Evolutionary conservation across 2,888 invertebrate species (phyloP).

Genomic region (Ctena decussata): DNA sequence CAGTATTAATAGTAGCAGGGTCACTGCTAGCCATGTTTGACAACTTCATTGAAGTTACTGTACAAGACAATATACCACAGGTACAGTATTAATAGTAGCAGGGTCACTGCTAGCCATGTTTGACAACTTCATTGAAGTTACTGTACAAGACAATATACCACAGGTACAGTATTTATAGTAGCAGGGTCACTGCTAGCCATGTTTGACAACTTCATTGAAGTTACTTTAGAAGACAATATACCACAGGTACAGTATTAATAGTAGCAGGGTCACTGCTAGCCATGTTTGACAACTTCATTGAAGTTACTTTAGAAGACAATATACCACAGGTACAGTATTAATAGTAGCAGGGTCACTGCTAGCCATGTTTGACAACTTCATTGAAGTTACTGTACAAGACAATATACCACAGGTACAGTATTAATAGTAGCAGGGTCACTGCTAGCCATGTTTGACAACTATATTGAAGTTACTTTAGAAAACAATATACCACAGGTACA

Average conservation of each 20-base stretch:
- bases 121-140: constrained; percentile 97
- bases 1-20: constrained; percentile 86
- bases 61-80: constrained; percentile 98
- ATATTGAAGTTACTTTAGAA: constrained; percentile 97
- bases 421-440: constrained; percentile 97
- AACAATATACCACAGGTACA: constrained; percentile 96
- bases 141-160: constrained; percentile 97
- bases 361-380: constrained; percentile 96
- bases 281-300: constrained; percentile 96
- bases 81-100: constrained; percentile 95
- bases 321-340: constrained; percentile 92
- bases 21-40: constrained; percentile 96
- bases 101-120: constrained; percentile 95
- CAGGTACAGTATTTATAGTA: constrained; percentile 92
- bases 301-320: constrained; percentile 97
- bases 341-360: constrained; percentile 95
- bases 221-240: constrained; percentile 96
- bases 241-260: constrained; percentile 93
- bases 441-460: constrained; percentile 95
- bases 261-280: constrained; percentile 96
- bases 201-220: constrained; percentile 97
- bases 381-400: constrained; percentile 98
- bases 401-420: constrained; percentile 96
- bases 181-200: constrained; percentile 96
- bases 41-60: constrained; percentile 96